A percentile compares a stretch with the other conserved stretches of the same genome.
Evolutionary conservation across 2,888 invertebrate species (phyloP).

Genomic region (Eledone cirrhosa): DNA sequence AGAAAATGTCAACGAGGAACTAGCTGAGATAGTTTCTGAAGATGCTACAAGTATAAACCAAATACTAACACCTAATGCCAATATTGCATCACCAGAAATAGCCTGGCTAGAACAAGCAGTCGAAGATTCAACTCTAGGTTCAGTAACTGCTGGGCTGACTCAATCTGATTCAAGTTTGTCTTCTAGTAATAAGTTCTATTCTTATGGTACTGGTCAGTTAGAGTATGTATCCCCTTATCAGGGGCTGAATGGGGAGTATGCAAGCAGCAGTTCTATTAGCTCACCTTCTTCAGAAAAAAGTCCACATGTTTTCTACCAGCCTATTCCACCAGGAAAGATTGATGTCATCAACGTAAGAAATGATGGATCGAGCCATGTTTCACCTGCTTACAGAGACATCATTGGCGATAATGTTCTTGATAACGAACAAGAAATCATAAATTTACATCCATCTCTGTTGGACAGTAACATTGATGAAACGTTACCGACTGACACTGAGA

Average conservation of each 20-base stretch:
- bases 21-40: conserved; percentile 5
- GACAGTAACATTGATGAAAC: not conserved
- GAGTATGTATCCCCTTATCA: conserved; percentile 15
- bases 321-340: not conserved
- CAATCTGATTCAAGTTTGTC: conserved; percentile 82
- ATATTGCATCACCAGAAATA: not conserved
- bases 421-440: not conserved
- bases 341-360: not conserved
- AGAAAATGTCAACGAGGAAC: not conserved
- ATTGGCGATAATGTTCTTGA: not conserved
- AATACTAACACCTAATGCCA: not conserved
- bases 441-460: not conserved
- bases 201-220: conserved; percentile 73
- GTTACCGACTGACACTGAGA: not conserved
- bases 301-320: not conserved
- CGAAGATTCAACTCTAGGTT: conserved; percentile 25
- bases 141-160: conserved; percentile 73
- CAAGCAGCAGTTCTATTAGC: not conserved
- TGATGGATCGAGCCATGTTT: not conserved
- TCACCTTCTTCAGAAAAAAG: conserved; percentile 18
- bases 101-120: conserved; percentile 18
- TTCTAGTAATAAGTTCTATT: conserved; percentile 79
- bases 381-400: not conserved
- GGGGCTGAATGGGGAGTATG: not conserved
- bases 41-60: not conserved